phyloP scores from a whole-genome alignment of 2,888 invertebrate genomes.

The Drosophila fulvimacula region DNA sequence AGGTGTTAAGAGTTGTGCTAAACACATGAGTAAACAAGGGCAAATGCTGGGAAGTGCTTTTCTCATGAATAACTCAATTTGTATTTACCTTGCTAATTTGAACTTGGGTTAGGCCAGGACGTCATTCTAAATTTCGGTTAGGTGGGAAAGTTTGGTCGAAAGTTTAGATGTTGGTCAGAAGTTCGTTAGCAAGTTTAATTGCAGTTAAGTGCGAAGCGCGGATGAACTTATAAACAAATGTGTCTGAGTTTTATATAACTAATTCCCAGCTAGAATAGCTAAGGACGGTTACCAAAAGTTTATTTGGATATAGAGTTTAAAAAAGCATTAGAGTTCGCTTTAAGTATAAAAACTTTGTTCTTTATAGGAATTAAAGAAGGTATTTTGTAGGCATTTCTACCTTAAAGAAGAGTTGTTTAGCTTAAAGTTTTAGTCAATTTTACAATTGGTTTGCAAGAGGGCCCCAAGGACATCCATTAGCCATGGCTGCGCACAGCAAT shows the following conservation, averaged over 20 bases:
- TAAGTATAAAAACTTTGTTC: neutral
- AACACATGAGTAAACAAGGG: neutral
- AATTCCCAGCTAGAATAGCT: neutral
- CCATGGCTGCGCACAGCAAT: constrained; percentile 13
- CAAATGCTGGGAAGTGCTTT: neutral
- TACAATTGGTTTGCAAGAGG: constrained; percentile 50
- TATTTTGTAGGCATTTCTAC: neutral
- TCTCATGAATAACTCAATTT: neutral
- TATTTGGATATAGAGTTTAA: neutral
- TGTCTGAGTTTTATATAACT: neutral
- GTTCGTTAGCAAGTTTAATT: neutral
- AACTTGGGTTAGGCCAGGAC: neutral
- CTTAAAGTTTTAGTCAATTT: constrained; percentile 14
- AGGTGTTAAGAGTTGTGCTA: neutral
- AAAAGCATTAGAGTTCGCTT: neutral
- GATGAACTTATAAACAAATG: neutral
- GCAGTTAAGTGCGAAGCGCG: neutral
- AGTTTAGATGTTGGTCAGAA: neutral
- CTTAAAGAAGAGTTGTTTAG: neutral
- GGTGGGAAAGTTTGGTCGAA: neutral
- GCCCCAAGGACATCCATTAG: constrained; percentile 58
- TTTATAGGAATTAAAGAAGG: neutral
- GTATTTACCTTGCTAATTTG: neutral
- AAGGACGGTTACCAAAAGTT: neutral
- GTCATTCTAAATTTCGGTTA: neutral